Conservation (phyloP, 2,888 invertebrate species). For the Drosophila meridiana region DNA sequence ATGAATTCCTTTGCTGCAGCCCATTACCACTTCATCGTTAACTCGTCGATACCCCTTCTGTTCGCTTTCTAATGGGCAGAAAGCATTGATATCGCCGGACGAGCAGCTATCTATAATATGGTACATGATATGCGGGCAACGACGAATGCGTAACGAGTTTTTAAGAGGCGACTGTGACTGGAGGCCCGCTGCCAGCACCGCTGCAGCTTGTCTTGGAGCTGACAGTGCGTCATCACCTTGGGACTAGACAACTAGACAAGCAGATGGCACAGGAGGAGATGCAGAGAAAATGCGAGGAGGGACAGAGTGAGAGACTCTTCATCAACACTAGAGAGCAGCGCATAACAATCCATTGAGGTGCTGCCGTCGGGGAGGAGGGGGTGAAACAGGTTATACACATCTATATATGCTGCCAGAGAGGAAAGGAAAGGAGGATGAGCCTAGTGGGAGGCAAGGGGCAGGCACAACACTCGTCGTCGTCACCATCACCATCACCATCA, state of each 20-base stretch:
- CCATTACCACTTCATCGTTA: neutral
- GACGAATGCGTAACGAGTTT: constrained; percentile 27
- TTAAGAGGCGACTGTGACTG: constrained; percentile 12
- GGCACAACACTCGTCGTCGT: constrained; percentile 17
- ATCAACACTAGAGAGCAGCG: constrained; percentile 56
- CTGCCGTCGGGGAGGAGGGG: neutral
- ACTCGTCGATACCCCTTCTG: neutral
- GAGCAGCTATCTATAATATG: constrained; percentile 23
- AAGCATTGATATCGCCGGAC: constrained; percentile 17
- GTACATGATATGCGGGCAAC: constrained; percentile 40
- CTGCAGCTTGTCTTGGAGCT: constrained; percentile 7
- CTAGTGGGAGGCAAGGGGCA: constrained; percentile 3
- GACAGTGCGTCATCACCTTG: constrained; percentile 61
- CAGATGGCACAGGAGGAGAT: constrained; percentile 20
- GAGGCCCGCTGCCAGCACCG: neutral
- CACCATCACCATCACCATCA: constrained; percentile 53
- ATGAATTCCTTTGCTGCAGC: neutral
- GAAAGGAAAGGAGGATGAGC: neutral
- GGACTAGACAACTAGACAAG: constrained; percentile 31
- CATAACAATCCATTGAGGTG: constrained; percentile 38
- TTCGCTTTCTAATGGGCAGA: constrained; percentile 5
- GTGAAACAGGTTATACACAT: constrained; percentile 18
- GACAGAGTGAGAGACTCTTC: constrained; percentile 24
- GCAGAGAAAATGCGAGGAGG: neutral
- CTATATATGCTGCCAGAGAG: neutral